phyloP scores from a whole-genome alignment of 2,797 vertebrate genomes.

The Arvicola amphibius region DNA sequence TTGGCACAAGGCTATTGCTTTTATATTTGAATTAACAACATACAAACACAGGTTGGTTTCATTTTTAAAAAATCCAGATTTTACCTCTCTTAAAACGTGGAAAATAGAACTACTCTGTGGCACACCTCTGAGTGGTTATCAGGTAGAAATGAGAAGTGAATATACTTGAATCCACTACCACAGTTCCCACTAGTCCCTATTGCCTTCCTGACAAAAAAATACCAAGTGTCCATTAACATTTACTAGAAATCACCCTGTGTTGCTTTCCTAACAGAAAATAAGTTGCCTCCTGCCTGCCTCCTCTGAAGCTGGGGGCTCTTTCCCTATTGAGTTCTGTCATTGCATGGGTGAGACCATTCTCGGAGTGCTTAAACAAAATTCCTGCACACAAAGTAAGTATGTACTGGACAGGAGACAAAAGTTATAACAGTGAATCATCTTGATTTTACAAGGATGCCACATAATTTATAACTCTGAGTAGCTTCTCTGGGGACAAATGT shows the following conservation, averaged over 20 bases:
- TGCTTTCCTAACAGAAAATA: conserved; percentile 21
- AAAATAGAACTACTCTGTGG: neutral
- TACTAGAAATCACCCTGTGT: neutral
- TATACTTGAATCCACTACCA: too few relatives aligned
- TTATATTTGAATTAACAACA: neutral
- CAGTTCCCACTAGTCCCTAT: neutral
- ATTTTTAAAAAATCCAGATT: neutral
- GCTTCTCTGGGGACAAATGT: conserved; percentile 35
- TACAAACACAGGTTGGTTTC: neutral
- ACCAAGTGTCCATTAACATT: neutral
- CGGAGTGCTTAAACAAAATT: neutral
- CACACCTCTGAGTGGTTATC: neutral
- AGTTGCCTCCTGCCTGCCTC: neutral
- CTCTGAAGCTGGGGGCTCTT: neutral
- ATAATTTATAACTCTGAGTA: conserved; percentile 39
- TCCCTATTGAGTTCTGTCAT: neutral
- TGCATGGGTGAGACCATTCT: neutral
- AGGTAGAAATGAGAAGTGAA: neutral
- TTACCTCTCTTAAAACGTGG: neutral
- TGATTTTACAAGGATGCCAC: conserved; percentile 38
- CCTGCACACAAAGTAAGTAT: neutral
- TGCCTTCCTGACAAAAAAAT: neutral
- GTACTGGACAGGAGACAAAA: neutral
- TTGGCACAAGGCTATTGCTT: neutral
- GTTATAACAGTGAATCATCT: conserved; percentile 23